These are phyloP conservation scores for Knipowitschia caucasica DNA, from an alignment of 2,797 vertebrate genomes.

Conservation along the genomic window DNA sequence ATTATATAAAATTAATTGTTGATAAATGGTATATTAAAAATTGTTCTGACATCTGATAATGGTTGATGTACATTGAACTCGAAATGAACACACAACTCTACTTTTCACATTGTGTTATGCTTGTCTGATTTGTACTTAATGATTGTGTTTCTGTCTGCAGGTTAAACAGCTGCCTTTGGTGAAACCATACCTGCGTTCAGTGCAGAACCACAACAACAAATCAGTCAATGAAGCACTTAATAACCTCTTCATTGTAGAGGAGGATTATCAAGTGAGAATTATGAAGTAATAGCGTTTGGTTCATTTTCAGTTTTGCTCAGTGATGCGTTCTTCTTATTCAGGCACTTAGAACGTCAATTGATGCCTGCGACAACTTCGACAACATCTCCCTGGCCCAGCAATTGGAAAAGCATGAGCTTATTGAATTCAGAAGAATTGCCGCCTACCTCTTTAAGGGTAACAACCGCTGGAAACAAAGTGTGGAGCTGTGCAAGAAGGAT, in stretches of 20 bases:
- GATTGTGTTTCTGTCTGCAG: slow-evolving; percentile 63
- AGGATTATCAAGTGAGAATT: slow-evolving; percentile 91
- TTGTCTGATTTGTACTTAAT: not conserved
- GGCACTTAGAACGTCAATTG: slow-evolving; percentile 97
- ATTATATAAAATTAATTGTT: too few relatives aligned
- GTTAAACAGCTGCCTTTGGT: slow-evolving; percentile 95
- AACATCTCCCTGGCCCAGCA: slow-evolving; percentile 97
- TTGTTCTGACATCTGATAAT: too few relatives aligned
- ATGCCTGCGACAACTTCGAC: slow-evolving; percentile 99
- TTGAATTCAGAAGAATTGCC: slow-evolving; percentile 97
- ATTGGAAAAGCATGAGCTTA: slow-evolving; percentile 95
- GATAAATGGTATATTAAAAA: too few relatives aligned
- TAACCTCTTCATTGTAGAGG: slow-evolving; percentile 98
- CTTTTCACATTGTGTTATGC: not conserved
- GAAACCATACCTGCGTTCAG: slow-evolving; percentile 95
- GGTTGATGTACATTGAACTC: too few relatives aligned
- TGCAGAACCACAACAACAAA: slow-evolving; percentile 99
- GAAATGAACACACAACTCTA: too few relatives aligned
- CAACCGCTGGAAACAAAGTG: slow-evolving; percentile 99
- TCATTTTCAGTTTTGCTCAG: not conserved
- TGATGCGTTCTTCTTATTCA: slow-evolving; percentile 39
- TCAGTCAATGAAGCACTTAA: slow-evolving; percentile 98
- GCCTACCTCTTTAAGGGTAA: slow-evolving; percentile 99
- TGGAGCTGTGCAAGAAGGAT: slow-evolving; percentile 98
- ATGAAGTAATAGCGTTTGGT: fast-evolving